Conservation (phyloP, 2,888 invertebrate genomes). For the Cyclophora albipunctata region DNA sequence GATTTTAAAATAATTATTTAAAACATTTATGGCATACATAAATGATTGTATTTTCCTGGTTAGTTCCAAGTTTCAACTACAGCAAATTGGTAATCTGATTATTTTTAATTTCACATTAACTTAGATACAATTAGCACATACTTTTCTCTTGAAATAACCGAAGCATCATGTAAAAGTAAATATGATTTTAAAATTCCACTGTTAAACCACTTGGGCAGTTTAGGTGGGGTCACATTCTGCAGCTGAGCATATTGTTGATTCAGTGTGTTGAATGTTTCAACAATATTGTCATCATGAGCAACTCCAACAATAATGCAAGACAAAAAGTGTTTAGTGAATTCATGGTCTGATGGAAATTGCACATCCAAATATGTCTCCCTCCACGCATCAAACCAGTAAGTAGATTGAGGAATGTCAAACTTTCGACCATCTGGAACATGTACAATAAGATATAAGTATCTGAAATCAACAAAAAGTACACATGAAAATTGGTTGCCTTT, state of each 20-base stretch:
- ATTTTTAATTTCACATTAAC: too few relatives aligned
- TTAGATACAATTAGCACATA: constrained; percentile 52
- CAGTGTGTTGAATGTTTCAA: constrained; percentile 87
- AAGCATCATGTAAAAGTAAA: constrained; percentile 90
- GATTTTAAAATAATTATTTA: too few relatives aligned
- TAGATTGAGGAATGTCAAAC: constrained; percentile 82
- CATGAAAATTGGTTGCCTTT: not conserved
- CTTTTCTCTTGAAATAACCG: constrained; percentile 83
- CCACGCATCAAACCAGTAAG: constrained; percentile 98
- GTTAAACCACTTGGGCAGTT: constrained; percentile 89
- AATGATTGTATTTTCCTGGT: too few relatives aligned
- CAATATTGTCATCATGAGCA: constrained; percentile 82
- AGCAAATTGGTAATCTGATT: too few relatives aligned
- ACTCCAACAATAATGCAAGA: constrained; percentile 87
- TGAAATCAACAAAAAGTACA: too few relatives aligned
- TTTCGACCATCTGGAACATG: constrained; percentile 64
- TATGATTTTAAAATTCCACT: constrained; percentile 90
- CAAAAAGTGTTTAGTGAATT: constrained; percentile 93
- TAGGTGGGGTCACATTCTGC: constrained; percentile 83
- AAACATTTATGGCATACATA: too few relatives aligned
- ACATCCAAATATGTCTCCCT: constrained; percentile 92
- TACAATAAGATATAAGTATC: too few relatives aligned
- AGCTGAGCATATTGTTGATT: constrained; percentile 87
- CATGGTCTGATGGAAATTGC: constrained; percentile 94
- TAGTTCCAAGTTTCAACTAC: too few relatives aligned